Conservation (phyloP, 1,140 invertebrate genomes). For the Drosophila elegans region DNA sequence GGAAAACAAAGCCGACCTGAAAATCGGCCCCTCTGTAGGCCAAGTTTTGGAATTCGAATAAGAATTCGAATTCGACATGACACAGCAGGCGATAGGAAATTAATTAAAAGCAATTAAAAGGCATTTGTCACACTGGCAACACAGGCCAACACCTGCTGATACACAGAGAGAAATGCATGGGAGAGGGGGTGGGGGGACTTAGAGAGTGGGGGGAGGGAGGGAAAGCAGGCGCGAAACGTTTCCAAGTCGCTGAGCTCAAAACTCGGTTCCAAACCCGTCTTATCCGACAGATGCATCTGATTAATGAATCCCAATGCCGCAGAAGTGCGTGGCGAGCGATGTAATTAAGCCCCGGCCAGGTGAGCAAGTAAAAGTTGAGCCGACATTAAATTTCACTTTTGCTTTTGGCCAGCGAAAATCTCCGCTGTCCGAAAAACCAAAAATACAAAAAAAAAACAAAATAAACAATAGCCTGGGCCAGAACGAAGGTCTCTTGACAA, state of each 20-base stretch:
- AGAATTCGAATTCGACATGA: constrained; percentile 36
- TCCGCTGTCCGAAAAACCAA: not conserved
- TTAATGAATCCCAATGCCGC: constrained; percentile 75
- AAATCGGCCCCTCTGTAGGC: constrained; percentile 7
- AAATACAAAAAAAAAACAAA: not conserved
- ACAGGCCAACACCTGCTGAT: constrained; percentile 20
- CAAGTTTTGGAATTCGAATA: constrained; percentile 10
- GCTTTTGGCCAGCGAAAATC: constrained; percentile 30
- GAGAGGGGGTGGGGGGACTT: not conserved
- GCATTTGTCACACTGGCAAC: constrained; percentile 62
- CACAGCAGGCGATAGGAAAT: constrained; percentile 48
- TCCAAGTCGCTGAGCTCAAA: constrained; percentile 39
- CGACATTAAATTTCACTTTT: constrained; percentile 74
- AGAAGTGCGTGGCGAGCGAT: constrained; percentile 74
- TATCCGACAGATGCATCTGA: constrained; percentile 82
- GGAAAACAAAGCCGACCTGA: constrained; percentile 29
- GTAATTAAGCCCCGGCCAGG: constrained; percentile 67
- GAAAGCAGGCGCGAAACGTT: constrained; percentile 27
- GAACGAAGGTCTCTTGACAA: constrained; percentile 47
- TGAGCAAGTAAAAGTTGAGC: constrained; percentile 57
- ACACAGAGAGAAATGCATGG: constrained; percentile 9
- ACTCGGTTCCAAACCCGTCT: constrained; percentile 35
- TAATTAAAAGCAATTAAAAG: constrained; percentile 69
- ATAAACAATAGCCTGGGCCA: constrained; percentile 6
- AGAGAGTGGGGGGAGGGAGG: not conserved